Evolutionary conservation across 35 echinoderm and acorn worm species (phyloP).

Genomic region (Heliocidaris tuberculata): DNA sequence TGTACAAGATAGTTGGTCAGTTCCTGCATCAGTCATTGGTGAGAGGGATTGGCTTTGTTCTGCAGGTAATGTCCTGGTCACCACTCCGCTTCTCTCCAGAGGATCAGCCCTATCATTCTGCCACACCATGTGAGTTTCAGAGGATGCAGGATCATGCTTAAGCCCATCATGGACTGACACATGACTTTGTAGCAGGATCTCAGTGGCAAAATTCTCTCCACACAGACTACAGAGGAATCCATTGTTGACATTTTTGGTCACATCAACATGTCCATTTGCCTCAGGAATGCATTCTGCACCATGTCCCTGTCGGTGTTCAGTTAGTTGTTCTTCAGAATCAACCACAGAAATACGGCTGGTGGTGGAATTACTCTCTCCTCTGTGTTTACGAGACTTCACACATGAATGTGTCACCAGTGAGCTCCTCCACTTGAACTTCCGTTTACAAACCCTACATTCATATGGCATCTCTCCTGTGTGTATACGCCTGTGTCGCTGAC

Average conservation of each 20-base stretch:
- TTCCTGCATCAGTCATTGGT: not conserved
- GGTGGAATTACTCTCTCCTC: not conserved
- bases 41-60: not conserved
- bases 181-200: not conserved
- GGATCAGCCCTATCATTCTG: not conserved
- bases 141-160: too few relatives aligned
- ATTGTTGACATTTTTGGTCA: not conserved
- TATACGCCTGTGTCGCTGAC: not conserved
- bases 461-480: not conserved
- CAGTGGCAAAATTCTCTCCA: not conserved
- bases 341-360: not conserved
- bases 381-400: not conserved
- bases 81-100: not conserved
- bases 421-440: not conserved
- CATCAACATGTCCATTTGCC: not conserved
- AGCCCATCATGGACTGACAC: not conserved
- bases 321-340: not conserved
- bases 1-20: not conserved
- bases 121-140: not conserved
- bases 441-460: not conserved
- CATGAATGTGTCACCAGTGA: not conserved
- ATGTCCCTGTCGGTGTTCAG: not conserved
- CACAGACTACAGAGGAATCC: not conserved
- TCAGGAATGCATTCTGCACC: not conserved
- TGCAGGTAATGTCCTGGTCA: not conserved